Base-by-base conservation (phyloP, 2,888 invertebrate genomes). In the Philonicus albiceps region DNA sequence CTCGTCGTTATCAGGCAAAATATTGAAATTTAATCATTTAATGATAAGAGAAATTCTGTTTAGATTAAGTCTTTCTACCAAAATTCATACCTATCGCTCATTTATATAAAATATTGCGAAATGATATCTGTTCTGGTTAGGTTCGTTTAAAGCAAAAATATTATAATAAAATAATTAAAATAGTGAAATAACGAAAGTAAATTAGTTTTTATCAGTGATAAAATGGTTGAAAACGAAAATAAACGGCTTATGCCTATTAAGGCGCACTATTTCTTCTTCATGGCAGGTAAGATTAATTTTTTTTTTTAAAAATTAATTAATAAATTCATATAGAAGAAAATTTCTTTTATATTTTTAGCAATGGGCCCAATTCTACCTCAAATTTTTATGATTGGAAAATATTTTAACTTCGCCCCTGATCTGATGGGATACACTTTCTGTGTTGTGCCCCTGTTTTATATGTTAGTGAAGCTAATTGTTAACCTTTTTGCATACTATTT, bases 211-310 rank as follows among this genome's bases (percentile, higher is more conserved):
- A 22, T n/a, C n/a, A n/a, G n/a, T n/a, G n/a, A 5, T 16, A 90
- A 88, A 89, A 94, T 94, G 92, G 90, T 94, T 89, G 94, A 49
- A 3, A n/a, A 94, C 91, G 93, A 97, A 84, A 95, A 97, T 91
- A 93, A 90, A 89, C 93, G 93, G 74, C 93, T 97, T 85, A 90
- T 97, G 91, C 97, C 97, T 11, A 94, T 98, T 81, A 98, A 98
- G 93, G 95, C 95, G 0, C 97, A 97, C 91, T 98, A 95, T 91
- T 97, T 97, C 92, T 96, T 97, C 91, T 96, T 97, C 89, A 96
- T 97, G 94, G 96, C 96, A 89, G 96, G 97, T 97, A 93, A 95
- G 94, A 93, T 73, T 8, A 43, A 4, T 16, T 19, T 55, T 86
- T 13, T 7, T 43, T 4, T 40, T 30, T 13, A 30, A 30, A 13